A percentile compares a stretch with the other conserved stretches of the same genome.
Evolutionary conservation across 2,113 vertebrate species (phyloP).

Genomic region (Gobiocypris rarus): DNA sequence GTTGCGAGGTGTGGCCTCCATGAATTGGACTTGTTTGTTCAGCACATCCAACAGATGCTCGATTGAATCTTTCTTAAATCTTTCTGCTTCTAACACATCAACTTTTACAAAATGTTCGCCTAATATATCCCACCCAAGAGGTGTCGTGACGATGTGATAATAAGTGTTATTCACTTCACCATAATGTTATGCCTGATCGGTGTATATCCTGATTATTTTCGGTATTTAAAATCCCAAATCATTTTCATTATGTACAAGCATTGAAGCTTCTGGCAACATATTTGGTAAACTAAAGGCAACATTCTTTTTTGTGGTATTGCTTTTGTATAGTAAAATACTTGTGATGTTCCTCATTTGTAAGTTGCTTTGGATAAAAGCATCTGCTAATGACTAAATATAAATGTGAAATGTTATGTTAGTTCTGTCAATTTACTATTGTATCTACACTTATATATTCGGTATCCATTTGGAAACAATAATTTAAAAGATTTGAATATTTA

Average conservation of each 20-base stretch:
- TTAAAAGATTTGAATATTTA: not conserved
- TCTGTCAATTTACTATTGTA: not conserved
- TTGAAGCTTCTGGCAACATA: not conserved
- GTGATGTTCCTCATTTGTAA: not conserved
- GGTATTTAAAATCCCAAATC: not conserved
- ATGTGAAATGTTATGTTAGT: not conserved
- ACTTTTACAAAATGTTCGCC: no score
- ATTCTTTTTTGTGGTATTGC: not conserved
- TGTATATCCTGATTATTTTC: not conserved
- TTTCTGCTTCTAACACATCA: no score
- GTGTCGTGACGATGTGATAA: no score
- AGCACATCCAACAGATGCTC: no score
- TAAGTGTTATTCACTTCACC: no score
- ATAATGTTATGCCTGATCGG: no score
- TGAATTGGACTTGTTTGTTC: no score
- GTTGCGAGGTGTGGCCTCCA: no score
- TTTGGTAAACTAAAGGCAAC: not conserved
- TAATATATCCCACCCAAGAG: no score
- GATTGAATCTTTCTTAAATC: no score
- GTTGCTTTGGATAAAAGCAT: not conserved
- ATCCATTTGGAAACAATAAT: not conserved
- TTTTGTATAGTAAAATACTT: not conserved
- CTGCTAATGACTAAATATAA: not conserved
- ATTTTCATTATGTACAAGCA: not conserved
- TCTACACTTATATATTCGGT: not conserved